Percentiles rank a stretch among this genome's conserved stretches.
phyloP scores from a whole-genome alignment of 1,140 invertebrate genomes.

The Apolygus lucorum region DNA sequence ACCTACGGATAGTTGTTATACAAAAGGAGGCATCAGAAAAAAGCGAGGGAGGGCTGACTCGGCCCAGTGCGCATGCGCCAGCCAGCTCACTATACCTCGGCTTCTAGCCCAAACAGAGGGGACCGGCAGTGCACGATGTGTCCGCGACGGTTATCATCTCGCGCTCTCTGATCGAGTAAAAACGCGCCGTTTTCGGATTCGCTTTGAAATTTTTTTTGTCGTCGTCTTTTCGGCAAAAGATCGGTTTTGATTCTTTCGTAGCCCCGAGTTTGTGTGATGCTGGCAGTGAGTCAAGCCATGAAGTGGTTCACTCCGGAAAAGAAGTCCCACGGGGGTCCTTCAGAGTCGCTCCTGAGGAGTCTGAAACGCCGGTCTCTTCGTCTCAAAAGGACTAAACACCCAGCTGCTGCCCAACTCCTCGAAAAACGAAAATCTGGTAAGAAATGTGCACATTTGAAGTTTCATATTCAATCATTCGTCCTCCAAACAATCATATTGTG shows the following conservation, averaged over 20 bases:
- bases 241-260: not conserved
- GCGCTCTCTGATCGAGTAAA: too few species aligned
- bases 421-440: conserved; percentile 68
- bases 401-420: conserved; percentile 48
- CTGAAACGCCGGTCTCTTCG: conserved; percentile 54
- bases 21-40: too few species aligned
- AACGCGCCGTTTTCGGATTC: not conserved
- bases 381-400: conserved; percentile 57
- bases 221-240: too few species aligned
- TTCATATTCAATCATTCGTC: too few species aligned
- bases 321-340: conserved; percentile 41
- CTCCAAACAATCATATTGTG: too few species aligned
- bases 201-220: not conserved
- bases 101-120: not conserved
- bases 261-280: not conserved
- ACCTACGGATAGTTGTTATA: too few species aligned
- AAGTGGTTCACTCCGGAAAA: conserved; percentile 33
- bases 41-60: too few species aligned
- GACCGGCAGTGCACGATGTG: not conserved
- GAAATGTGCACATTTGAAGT: too few species aligned
- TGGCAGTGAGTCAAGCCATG: conserved; percentile 22
- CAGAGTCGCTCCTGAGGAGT: conserved; percentile 56
- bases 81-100: conserved; percentile 2
- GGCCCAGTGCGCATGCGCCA: not conserved
- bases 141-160: not conserved